These are phyloP conservation scores for Nemotelus nigrinus DNA, from an alignment of 2,888 invertebrate species.

Conservation along the genomic window DNA sequence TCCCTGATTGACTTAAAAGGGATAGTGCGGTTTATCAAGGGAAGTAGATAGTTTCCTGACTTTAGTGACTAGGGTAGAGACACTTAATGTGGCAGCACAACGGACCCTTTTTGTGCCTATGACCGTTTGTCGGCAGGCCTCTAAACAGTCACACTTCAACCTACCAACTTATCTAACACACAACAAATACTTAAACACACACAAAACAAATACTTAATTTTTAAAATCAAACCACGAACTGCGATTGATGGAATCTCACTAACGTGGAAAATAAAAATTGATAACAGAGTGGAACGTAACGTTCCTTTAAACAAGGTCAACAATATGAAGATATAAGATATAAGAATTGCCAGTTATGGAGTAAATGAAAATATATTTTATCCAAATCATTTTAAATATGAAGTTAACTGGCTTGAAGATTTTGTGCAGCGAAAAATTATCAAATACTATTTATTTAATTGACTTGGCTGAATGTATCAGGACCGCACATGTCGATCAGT, in stretches of 20 bases:
- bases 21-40: no score
- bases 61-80: no score
- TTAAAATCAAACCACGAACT: background rate
- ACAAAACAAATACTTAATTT: background rate
- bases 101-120: no score
- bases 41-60: no score
- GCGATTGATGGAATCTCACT: background rate
- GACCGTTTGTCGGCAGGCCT: no score
- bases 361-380: conserved; percentile 1
- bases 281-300: background rate
- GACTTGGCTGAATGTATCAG: background rate
- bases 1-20: no score
- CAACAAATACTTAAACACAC: background rate
- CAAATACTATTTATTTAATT: conserved; percentile 10
- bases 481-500: background rate
- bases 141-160: no score
- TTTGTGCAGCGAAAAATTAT: background rate
- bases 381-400: background rate
- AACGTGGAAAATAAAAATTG: background rate
- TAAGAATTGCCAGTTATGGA: background rate
- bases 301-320: background rate
- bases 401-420: conserved; percentile 11
- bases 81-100: no score
- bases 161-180: no score
- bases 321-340: no score